phyloP scores from a whole-genome alignment of 2,888 invertebrate genomes.

The Dascillus cervinus region DNA sequence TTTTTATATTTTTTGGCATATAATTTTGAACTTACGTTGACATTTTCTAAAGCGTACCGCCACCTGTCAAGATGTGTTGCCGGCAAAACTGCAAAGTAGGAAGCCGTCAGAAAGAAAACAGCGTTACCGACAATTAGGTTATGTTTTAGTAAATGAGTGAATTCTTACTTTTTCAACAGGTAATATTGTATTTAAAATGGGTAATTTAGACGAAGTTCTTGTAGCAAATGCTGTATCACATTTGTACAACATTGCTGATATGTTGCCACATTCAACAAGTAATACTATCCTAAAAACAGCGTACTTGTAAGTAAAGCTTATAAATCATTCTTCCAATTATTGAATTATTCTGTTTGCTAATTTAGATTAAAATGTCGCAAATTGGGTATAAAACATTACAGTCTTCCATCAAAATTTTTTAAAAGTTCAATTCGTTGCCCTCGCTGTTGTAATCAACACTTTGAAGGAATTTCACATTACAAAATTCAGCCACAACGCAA shows the following conservation, averaged over 20 bases:
- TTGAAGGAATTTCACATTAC: no score
- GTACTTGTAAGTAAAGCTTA: constrained; percentile 12
- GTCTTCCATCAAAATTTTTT: constrained; percentile 4
- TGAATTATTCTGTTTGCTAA: constrained; percentile 1
- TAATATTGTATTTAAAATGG: no score
- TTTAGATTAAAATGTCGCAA: constrained; percentile 9
- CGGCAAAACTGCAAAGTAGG: no score
- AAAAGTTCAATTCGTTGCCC: constrained; percentile 7
- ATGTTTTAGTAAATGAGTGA: no score
- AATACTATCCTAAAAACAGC: constrained; percentile 6
- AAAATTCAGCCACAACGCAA: constrained; percentile 3
- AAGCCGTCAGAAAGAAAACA: neutral
- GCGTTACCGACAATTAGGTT: constrained; percentile 2
- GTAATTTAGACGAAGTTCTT: no score
- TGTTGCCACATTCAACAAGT: constrained; percentile 6
- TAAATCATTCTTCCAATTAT: no score
- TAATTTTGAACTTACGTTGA: constrained; percentile 5
- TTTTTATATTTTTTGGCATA: no score
- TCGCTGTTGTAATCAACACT: constrained; percentile 5
- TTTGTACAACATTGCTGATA: constrained; percentile 3
- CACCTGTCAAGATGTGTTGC: constrained; percentile 6
- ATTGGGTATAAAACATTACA: no score
- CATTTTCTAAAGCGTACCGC: constrained; percentile 1
- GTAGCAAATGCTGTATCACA: constrained; percentile 2
- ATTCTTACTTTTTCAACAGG: no score